Percentiles rank a stretch among this genome's conserved stretches.
Evolutionary conservation across 2,113 vertebrate genomes (phyloP).

Genomic region (Pelobates fuscus): DNA sequence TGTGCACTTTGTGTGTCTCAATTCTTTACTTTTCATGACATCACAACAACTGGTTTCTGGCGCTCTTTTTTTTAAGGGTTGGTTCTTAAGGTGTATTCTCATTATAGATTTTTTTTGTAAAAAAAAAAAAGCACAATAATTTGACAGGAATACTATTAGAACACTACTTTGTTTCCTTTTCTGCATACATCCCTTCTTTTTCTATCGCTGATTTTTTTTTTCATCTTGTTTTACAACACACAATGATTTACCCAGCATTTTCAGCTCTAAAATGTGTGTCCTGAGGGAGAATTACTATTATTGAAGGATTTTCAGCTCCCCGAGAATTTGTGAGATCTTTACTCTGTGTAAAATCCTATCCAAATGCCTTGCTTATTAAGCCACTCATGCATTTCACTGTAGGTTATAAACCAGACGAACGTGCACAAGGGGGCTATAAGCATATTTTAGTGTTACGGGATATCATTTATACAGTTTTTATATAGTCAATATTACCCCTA

Average conservation of each 20-base stretch:
- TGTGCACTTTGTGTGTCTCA: too few species aligned
- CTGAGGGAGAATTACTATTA: slow-evolving; percentile 49
- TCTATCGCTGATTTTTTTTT: not conserved
- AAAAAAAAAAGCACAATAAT: too few species aligned
- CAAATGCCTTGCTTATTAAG: slow-evolving; percentile 70
- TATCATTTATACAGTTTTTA: slow-evolving; percentile 71
- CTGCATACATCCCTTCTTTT: too few species aligned
- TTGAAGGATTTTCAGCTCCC: slow-evolving; percentile 51
- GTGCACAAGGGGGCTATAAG: slow-evolving; percentile 66
- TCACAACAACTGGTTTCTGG: too few species aligned
- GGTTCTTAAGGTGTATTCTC: too few species aligned
- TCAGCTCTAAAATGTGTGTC: slow-evolving; percentile 40
- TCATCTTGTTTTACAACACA: slow-evolving; percentile 7
- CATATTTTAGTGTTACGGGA: slow-evolving; percentile 68
- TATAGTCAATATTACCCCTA: slow-evolving; percentile 64
- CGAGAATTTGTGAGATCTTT: slow-evolving; percentile 54
- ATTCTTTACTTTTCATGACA: too few species aligned
- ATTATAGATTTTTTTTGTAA: too few species aligned
- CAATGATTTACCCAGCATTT: slow-evolving; percentile 34
- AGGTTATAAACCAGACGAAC: slow-evolving; percentile 65
- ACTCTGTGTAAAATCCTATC: slow-evolving; percentile 52
- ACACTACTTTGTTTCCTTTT: too few species aligned
- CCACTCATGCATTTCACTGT: slow-evolving; percentile 64
- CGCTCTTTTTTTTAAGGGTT: too few species aligned
- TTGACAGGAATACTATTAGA: too few species aligned